Base-by-base conservation (phyloP, 2,797 vertebrate species). In the Eupleurogrammus muticus region DNA sequence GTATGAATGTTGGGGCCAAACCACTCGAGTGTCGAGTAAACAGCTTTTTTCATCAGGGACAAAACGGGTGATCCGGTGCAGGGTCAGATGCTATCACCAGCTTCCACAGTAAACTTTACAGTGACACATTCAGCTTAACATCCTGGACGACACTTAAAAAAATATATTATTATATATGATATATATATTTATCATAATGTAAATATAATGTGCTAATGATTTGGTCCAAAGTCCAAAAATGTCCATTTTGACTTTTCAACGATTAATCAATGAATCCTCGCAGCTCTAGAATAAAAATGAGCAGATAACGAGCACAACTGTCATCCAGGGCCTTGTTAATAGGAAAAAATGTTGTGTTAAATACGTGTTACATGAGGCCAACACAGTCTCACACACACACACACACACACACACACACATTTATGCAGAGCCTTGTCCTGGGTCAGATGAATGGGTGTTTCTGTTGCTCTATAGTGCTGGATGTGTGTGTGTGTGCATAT, bases 381-480 rank as follows among this genome's bases (percentile, higher is more conserved):
- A 64, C 34, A 65, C 38, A 56, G 23, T 62, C 16, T 38, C 11
- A 73, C 52, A 50, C 66, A 53, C 58, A 59, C 53, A 36, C 47
- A 60, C 60, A 58, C 52, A 35, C 71, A 64, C 75, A 50, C 66
- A 53, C 58, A 59, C 53, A 36, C 47, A 60, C 60, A 58, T 47
- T 44, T 66, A 64, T 73, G 75, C 74, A 71, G 20, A 46, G 44
- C 19, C 55, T 66, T 56, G 62, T 73, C 57, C 74, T 24, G 44
- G 69, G 78, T 89, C 89, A 88, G 85, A 85, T 87, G 83, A 90
- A 79, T 72, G 55, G 54, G 21, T 62, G 57, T 61, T 80, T 36
- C 48, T 75, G 73, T 73, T 51, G 56, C 66, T 76, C 56, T 73
- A 9, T 44, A 51, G 28, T 62, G 60, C 61, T 70, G 17, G 36